A percentile compares a stretch with the other conserved stretches of the same genome.
These are phyloP conservation scores for Cryptomyrus ogoouensis DNA, from an alignment of 2,113 vertebrate genomes.

Conservation along the genomic window DNA sequence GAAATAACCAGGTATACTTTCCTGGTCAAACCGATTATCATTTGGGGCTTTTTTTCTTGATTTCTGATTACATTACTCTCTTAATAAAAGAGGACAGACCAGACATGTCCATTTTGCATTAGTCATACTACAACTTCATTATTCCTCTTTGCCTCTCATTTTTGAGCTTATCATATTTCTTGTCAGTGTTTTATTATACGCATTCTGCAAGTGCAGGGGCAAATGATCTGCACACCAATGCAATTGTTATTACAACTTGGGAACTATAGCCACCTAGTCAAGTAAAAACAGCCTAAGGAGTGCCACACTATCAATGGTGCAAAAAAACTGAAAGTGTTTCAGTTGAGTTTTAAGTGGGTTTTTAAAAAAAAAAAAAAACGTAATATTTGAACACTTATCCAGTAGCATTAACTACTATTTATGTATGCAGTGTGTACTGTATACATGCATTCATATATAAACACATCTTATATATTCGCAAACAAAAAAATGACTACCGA, in stretches of 20 bases:
- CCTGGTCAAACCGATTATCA: conserved; percentile 2
- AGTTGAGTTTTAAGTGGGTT: not conserved
- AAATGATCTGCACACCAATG: not conserved
- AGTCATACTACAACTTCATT: not conserved
- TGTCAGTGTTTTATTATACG: not conserved
- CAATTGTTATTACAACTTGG: not conserved
- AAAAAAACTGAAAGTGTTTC: not conserved
- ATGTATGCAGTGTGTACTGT: not conserved
- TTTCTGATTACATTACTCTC: not conserved
- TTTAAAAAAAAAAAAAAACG: too few species aligned
- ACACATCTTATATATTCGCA: not conserved
- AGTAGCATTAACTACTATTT: not conserved
- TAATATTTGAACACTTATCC: not conserved
- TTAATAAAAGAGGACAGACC: not conserved
- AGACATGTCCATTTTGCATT: not conserved
- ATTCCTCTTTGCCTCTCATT: not conserved
- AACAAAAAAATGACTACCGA: not conserved
- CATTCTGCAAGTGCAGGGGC: not conserved
- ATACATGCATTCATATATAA: not conserved
- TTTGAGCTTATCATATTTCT: not conserved
- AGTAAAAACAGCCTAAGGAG: not conserved
- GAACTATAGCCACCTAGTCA: not conserved
- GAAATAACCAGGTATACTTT: conserved; percentile 2
- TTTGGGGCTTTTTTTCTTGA: conserved; percentile 4
- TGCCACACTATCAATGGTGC: not conserved